Base-by-base conservation (phyloP, 2,888 invertebrate genomes). In the Thereva unica region DNA sequence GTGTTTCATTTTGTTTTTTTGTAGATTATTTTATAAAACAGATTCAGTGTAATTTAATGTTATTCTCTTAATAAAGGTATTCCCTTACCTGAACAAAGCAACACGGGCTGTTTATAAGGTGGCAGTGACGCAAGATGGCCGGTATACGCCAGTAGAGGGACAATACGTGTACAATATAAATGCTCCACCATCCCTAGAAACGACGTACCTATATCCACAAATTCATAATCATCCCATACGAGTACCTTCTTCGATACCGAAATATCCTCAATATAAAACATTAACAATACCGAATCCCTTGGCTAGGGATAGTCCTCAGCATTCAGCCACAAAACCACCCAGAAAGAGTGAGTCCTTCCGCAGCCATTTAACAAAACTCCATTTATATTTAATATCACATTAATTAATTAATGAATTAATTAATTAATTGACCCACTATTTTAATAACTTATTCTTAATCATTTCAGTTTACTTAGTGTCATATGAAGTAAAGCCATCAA, bases 161-260 rank as follows among this genome's bases (percentile, higher is more conserved):
- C 79, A 82, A 45, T 82, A 82, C 71, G 78, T 82, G 38, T 76
- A 76, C 47, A 69, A 73, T 2, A 78, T 80, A 38, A 23, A 42
- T 9, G 23, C 34, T 3, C 79, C 80, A 42, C 82, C 82, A 69
- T 78, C 83, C 5, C 77, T 86, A 23, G 86, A 86, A 72, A 86
- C 86, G 1, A 86, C 86, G 3, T 86, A 86, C 76, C 76, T 85
- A 49, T 84, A 84, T 71, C 82, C 85, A 40, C 80, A 80, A 71
- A 75, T 77, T 4, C 75, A 78, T 69, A 77, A 78, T 34, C 75
- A 76, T 71, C 71, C 54, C 67, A 68, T 74, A 70, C 73, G 73
- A 41, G 37, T 59, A 4, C 68, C 71, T 9, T 68, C 74, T 38
- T 72, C 74, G 8, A 12, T 52, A 40, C 76, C 77, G 61, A 72